A percentile compares a stretch with the other conserved stretches of the same genome.
These are phyloP conservation scores for Aporrectodea caliginosa DNA, from an alignment of 1,140 invertebrate genomes.

Conservation along the genomic window DNA sequence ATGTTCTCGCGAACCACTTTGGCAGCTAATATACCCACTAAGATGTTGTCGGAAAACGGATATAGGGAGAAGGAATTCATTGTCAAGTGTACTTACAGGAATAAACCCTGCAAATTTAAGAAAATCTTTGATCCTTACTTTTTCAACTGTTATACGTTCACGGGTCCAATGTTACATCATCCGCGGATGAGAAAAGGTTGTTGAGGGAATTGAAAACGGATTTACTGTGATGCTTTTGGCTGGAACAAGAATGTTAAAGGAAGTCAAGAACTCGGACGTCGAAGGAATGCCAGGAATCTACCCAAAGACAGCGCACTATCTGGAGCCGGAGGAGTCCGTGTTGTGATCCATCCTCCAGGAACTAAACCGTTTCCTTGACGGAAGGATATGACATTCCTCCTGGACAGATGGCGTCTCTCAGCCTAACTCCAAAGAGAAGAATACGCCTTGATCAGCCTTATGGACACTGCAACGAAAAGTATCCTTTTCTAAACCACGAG, in stretches of 20 bases:
- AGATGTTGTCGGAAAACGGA: not conserved
- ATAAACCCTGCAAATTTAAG: constrained; percentile 6
- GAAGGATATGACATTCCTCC: constrained; percentile 14
- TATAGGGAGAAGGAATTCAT: not conserved
- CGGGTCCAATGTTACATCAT: not conserved
- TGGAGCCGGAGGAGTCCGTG: constrained; percentile 6
- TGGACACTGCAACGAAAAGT: not conserved
- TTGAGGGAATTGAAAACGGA: not conserved
- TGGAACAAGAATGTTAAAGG: not conserved
- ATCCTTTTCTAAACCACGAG: not conserved
- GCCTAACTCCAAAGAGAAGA: not conserved
- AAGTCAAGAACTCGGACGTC: not conserved
- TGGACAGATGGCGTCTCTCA: not conserved
- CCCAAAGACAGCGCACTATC: not conserved
- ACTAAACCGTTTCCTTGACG: not conserved
- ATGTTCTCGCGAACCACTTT: not conserved
- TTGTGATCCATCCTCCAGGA: constrained; percentile 1
- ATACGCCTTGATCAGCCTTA: constrained; percentile 6
- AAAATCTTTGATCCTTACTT: constrained; percentile 13
- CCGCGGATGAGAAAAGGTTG: no score
- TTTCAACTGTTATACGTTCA: constrained; percentile 21
- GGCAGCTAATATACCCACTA: not conserved
- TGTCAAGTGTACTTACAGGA: not conserved
- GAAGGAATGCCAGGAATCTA: not conserved
- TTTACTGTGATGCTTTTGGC: no score